These are phyloP conservation scores for Antidorcas marsupialis DNA, from an alignment of 2,113 vertebrate genomes.

Conservation along the genomic window DNA sequence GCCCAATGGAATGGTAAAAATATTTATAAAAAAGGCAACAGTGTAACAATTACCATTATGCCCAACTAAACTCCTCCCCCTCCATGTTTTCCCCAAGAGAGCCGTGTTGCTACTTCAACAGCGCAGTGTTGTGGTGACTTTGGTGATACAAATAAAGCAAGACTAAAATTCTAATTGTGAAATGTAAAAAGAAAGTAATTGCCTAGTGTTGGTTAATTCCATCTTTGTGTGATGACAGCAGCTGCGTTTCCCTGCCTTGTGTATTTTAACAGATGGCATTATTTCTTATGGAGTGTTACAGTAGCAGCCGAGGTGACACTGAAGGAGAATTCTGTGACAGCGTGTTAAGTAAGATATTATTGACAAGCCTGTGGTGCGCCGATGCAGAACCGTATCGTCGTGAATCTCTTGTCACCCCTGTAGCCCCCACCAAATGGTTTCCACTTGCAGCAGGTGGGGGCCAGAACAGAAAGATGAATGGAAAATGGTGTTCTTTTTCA, in stretches of 20 bases:
- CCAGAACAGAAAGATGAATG: constrained; percentile 53
- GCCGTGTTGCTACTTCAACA: constrained; percentile 53
- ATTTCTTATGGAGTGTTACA: constrained; percentile 84
- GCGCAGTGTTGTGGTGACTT: constrained; percentile 69
- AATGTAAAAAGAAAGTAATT: constrained; percentile 79
- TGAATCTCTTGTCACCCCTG: constrained; percentile 55
- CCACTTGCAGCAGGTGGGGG: constrained; percentile 40
- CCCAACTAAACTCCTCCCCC: constrained; percentile 48
- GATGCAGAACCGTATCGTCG: constrained; percentile 58
- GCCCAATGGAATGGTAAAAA: constrained; percentile 36
- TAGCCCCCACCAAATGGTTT: constrained; percentile 73
- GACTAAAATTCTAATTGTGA: constrained; percentile 76
- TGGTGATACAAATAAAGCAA: constrained; percentile 70
- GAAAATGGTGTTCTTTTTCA: constrained; percentile 39
- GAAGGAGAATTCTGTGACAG: constrained; percentile 82
- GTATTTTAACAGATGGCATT: constrained; percentile 84
- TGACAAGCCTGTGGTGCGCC: constrained; percentile 78
- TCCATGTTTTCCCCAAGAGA: constrained; percentile 68
- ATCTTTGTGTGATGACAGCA: constrained; percentile 79
- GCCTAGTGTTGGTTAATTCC: constrained; percentile 79
- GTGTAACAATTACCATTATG: constrained; percentile 64
- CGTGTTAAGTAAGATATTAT: constrained; percentile 81
- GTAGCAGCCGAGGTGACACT: constrained; percentile 80
- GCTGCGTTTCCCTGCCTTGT: constrained; percentile 78
- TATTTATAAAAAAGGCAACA: constrained; percentile 49